phyloP scores from a whole-genome alignment of 2,888 invertebrate species.

The Allacma fusca region DNA sequence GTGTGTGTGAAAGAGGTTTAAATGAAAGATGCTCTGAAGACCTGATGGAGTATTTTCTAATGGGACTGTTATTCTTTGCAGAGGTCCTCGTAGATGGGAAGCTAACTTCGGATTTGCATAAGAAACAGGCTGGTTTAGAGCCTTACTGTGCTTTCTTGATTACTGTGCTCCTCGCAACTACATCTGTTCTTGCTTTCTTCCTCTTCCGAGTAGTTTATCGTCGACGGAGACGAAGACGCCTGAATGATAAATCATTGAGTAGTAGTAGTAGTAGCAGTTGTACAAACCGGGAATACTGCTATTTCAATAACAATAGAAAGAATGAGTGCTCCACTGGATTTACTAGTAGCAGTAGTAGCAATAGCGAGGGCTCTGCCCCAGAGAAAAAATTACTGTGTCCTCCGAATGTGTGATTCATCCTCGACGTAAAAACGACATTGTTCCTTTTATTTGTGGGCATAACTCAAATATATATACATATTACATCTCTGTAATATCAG shows the following conservation, averaged over 20 bases:
- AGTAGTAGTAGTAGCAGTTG: neutral
- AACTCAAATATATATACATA: no score
- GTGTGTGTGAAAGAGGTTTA: no score
- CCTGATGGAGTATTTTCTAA: no score
- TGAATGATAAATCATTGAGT: slow-evolving; percentile 26
- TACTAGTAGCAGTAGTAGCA: slow-evolving; percentile 15
- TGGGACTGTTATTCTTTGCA: neutral
- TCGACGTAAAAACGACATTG: no score
- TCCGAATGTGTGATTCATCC: slow-evolving; percentile 16
- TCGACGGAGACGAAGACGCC: slow-evolving; percentile 30
- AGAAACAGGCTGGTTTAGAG: slow-evolving; percentile 42
- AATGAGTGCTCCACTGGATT: slow-evolving; percentile 25
- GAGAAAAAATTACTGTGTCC: slow-evolving; percentile 36
- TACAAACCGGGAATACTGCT: slow-evolving; percentile 33
- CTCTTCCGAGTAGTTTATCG: slow-evolving; percentile 46
- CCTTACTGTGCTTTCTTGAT: slow-evolving; percentile 57
- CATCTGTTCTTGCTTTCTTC: slow-evolving; percentile 51
- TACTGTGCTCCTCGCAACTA: slow-evolving; percentile 54
- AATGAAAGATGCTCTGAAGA: neutral
- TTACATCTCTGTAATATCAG: no score
- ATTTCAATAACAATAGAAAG: slow-evolving; percentile 41
- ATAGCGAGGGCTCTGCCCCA: neutral
- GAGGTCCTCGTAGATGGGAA: neutral
- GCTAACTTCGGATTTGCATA: neutral
- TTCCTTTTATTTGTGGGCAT: no score